Percentiles rank a stretch among this genome's conserved stretches.
Conservation (phyloP, 2,888 invertebrate genomes). For the Leptodirus hochenwartii region DNA sequence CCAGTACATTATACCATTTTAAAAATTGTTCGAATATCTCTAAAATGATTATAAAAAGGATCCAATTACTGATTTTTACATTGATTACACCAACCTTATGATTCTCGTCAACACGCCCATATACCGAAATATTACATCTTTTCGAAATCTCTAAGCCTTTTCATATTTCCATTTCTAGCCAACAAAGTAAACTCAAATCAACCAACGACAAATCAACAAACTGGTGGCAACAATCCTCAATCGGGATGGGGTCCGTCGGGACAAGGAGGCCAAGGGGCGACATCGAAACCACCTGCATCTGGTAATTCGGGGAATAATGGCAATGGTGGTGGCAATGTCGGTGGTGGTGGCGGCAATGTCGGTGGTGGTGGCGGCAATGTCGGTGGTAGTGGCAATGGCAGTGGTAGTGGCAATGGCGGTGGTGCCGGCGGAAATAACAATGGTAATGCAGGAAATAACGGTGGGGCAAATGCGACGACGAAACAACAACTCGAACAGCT, state of each 20-base stretch:
- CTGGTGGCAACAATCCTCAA: slow-evolving; percentile 17
- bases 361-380: background rate
- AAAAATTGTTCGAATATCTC: no score
- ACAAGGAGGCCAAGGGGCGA: slow-evolving; percentile 9
- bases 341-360: background rate
- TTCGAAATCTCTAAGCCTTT: background rate
- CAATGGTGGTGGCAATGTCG: no score
- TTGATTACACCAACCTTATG: slow-evolving; percentile 1
- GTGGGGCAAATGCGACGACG: slow-evolving; percentile 36
- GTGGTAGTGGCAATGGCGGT: slow-evolving; percentile 3
- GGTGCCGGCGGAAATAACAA: slow-evolving; percentile 4
- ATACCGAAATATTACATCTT: background rate
- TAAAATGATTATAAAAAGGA: slow-evolving; percentile 10
- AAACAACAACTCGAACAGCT: slow-evolving; percentile 74
- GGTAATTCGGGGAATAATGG: background rate
- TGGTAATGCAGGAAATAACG: slow-evolving; percentile 7
- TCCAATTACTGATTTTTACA: slow-evolving; percentile 11
- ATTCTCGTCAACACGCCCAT: background rate
- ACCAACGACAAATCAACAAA: slow-evolving; percentile 29
- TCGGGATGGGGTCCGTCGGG: slow-evolving; percentile 10
- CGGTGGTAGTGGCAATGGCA: no score
- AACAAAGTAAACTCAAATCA: slow-evolving; percentile 29
- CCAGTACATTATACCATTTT: no score
- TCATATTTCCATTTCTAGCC: slow-evolving; percentile 12
- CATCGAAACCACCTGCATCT: slow-evolving; percentile 3